Conservation (phyloP, 2,113 vertebrate species). For the Trichomycterus rosablanca region DNA sequence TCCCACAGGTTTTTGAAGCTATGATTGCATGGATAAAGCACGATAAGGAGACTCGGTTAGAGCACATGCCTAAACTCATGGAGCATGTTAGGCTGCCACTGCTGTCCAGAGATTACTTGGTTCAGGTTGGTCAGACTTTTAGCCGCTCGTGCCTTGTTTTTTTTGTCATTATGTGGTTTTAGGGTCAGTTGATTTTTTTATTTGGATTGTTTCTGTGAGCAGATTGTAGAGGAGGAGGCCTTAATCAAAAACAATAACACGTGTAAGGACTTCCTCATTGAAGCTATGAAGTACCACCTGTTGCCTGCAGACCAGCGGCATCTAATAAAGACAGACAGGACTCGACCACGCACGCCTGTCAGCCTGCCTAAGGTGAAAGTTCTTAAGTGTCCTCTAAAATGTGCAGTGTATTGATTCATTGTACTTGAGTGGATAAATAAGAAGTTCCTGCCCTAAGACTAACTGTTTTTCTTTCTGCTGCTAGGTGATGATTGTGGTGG, state of each 20-base stretch:
- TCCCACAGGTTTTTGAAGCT: slow-evolving; percentile 86
- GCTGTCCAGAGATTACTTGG: slow-evolving; percentile 88
- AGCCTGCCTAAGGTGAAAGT: slow-evolving; percentile 82
- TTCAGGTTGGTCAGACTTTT: slow-evolving; percentile 74
- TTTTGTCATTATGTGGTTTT: neutral
- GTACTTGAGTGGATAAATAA: neutral
- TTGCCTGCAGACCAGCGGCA: slow-evolving; percentile 93
- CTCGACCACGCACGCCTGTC: slow-evolving; percentile 86
- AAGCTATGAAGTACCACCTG: slow-evolving; percentile 97
- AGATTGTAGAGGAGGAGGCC: slow-evolving; percentile 95
- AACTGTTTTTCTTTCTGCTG: slow-evolving; percentile 17
- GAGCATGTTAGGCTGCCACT: slow-evolving; percentile 92
- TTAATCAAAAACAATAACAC: slow-evolving; percentile 98
- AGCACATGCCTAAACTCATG: slow-evolving; percentile 93
- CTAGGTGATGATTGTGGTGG: slow-evolving; percentile 97
- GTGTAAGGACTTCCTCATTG: slow-evolving; percentile 95
- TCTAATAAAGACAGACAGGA: slow-evolving; percentile 91
- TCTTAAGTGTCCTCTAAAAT: neutral
- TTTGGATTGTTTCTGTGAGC: slow-evolving; percentile 5
- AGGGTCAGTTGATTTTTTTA: neutral
- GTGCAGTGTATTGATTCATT: neutral
- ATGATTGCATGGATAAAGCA: slow-evolving; percentile 95
- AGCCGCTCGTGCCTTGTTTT: neutral
- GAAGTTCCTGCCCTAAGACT: no score
- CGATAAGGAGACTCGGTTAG: slow-evolving; percentile 82